Evolutionary conservation across 64 coral and sea anemone genomes (phyloP).

Genomic region (Pocillopora damicornis): DNA sequence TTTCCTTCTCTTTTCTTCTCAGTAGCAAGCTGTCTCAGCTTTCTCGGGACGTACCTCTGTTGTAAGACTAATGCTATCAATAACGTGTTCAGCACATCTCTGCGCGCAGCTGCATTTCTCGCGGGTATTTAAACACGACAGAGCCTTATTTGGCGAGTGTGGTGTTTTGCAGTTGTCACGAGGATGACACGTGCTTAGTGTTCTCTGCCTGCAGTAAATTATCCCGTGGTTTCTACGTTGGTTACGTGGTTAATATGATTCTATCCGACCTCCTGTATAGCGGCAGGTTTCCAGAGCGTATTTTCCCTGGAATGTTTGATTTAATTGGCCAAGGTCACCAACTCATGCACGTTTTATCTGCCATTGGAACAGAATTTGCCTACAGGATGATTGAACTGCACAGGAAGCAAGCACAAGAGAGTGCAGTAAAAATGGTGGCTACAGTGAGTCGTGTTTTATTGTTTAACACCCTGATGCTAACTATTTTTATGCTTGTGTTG

Average conservation of each 20-base stretch:
- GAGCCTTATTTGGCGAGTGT: conserved; percentile 37
- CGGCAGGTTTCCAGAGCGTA: conserved; percentile 32
- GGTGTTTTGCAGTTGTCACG: conserved; percentile 2
- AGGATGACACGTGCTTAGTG: not conserved
- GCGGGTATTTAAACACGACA: not conserved
- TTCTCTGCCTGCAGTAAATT: conserved; percentile 12
- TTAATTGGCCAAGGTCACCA: conserved; percentile 53
- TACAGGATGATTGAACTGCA: conserved; percentile 19
- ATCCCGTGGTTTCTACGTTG: not conserved
- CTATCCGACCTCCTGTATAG: conserved; percentile 32
- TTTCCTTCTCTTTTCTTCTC: conserved; percentile 24
- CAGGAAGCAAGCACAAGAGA: not conserved
- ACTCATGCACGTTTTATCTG: conserved; percentile 38
- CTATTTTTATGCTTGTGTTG: not conserved
- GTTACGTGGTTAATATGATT: conserved; percentile 18
- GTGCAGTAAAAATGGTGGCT: not conserved
- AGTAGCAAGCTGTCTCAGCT: conserved; percentile 39
- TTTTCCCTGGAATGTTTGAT: conserved; percentile 49
- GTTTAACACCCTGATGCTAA: not conserved
- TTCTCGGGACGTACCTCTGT: conserved; percentile 43
- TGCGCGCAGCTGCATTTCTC: conserved; percentile 6
- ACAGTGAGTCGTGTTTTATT: not conserved
- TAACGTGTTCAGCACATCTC: conserved; percentile 8
- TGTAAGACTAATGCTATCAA: conserved; percentile 38
- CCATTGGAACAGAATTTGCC: conserved; percentile 25